Conservation (phyloP, 2,113 vertebrate genomes). For the Taxidea taxus region DNA sequence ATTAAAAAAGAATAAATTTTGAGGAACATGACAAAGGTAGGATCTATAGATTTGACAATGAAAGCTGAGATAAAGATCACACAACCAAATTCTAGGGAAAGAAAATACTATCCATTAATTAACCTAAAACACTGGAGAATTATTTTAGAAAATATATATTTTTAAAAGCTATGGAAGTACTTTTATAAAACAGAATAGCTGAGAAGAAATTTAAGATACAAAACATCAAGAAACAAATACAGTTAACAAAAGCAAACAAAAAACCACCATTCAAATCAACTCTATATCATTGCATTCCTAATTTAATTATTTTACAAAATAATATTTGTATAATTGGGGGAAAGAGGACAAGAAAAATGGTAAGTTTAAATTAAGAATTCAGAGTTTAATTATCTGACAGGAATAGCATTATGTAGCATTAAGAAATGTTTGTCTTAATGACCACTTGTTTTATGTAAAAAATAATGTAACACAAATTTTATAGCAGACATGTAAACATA, state of each 20-base stretch:
- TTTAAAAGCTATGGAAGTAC: neutral
- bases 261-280: neutral
- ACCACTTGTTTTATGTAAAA: neutral
- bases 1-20: neutral
- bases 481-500: neutral
- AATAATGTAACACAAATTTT: neutral
- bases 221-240: neutral
- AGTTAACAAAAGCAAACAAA: neutral
- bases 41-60: neutral
- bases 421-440: neutral
- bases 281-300: neutral
- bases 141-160: neutral
- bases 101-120: neutral
- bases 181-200: neutral
- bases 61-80: neutral
- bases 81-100: neutral
- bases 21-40: neutral
- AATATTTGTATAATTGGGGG: neutral
- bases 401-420: neutral
- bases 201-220: neutral
- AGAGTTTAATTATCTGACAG: neutral
- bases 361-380: neutral
- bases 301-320: neutral
- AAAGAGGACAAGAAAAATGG: neutral
- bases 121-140: neutral